Evolutionary conservation across 2,113 vertebrate genomes (phyloP).

Genomic region (Tylochromis polylepis): DNA sequence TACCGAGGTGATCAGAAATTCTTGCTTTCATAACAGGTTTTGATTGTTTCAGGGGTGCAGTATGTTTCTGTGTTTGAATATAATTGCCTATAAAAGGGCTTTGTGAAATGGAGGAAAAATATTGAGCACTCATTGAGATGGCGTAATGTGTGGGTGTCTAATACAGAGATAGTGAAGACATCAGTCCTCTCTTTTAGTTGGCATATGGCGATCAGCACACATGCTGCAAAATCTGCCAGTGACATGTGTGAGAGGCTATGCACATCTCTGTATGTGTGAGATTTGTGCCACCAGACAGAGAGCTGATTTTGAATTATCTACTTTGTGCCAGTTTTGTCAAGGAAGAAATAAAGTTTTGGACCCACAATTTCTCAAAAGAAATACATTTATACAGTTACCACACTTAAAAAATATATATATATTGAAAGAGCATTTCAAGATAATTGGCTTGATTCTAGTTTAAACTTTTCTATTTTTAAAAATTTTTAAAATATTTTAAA

Average conservation of each 20-base stretch:
- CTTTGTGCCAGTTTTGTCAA: background rate
- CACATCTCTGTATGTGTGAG: conserved; percentile 12
- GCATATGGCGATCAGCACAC: conserved; percentile 62
- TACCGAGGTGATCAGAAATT: background rate
- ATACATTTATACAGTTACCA: background rate
- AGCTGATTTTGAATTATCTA: conserved; percentile 9
- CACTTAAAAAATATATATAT: background rate
- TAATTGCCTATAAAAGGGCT: background rate
- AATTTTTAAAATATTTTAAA: background rate
- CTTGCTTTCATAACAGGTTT: background rate
- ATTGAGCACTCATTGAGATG: background rate
- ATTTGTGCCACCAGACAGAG: conserved; percentile 10
- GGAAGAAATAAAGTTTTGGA: background rate
- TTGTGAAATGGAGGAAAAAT: background rate
- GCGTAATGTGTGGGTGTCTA: conserved; percentile 34
- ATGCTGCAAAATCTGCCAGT: conserved; percentile 62
- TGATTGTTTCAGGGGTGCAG: background rate
- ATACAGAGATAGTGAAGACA: conserved; percentile 39
- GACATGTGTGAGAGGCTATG: conserved; percentile 53
- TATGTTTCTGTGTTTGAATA: background rate
- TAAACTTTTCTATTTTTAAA: background rate
- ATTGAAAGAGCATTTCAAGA: background rate
- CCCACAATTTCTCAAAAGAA: background rate
- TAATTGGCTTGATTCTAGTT: background rate
- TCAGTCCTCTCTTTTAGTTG: conserved; percentile 50